Percentiles rank a stretch among this genome's conserved stretches.
Conservation (phyloP, 2,888 invertebrate genomes). For the Cephus sareptanus region DNA sequence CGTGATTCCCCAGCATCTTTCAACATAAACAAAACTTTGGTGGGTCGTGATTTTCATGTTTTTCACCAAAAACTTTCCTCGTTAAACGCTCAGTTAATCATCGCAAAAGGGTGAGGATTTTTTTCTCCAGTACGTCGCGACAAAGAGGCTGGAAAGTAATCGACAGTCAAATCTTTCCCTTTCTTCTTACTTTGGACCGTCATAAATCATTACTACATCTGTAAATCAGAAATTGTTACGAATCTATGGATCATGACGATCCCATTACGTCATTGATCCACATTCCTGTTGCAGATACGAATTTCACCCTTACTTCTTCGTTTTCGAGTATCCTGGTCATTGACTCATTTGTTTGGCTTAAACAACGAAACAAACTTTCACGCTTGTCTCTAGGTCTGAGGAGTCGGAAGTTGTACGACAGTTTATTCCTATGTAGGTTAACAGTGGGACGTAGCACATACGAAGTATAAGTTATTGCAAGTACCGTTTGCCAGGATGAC, state of each 20-base stretch:
- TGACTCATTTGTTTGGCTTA: neutral
- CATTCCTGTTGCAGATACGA: neutral
- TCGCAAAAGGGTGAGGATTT: neutral
- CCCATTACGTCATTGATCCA: neutral
- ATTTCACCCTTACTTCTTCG: neutral
- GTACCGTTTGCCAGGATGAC: conserved; percentile 40
- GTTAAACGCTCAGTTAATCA: neutral
- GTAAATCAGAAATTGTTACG: neutral
- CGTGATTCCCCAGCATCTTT: neutral
- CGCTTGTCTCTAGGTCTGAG: conserved; percentile 30
- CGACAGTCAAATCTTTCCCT: neutral
- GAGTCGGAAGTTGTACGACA: conserved; percentile 13
- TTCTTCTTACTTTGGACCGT: neutral
- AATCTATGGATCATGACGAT: neutral
- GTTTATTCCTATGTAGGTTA: conserved; percentile 33
- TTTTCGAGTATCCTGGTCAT: neutral
- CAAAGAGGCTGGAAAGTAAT: neutral
- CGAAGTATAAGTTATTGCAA: conserved; percentile 29
- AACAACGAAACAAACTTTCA: neutral
- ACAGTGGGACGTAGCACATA: conserved; percentile 26
- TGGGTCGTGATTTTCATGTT: neutral
- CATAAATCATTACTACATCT: neutral
- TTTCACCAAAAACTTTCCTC: neutral
- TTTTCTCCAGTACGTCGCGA: neutral
- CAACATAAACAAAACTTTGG: neutral